Conservation (phyloP, 2,113 vertebrate species). For the Puntigrus tetrazona region DNA sequence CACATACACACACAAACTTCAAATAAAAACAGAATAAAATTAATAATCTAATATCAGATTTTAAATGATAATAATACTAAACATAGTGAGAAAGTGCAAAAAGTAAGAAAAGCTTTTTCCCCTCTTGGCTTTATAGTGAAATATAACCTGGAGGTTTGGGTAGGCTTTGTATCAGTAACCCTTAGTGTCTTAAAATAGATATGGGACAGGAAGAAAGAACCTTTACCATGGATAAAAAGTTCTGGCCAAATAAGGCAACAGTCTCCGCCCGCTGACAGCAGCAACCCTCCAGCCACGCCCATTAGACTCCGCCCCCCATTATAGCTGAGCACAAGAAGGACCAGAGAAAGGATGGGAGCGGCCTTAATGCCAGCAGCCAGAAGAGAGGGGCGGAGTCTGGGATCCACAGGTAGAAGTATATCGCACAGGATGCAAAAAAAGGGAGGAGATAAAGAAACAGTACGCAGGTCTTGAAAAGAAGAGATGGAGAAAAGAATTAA, state of each 20-base stretch:
- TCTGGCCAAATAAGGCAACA: constrained; percentile 81
- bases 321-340: constrained; percentile 70
- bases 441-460: constrained; percentile 74
- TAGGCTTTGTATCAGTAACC: not conserved
- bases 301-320: constrained; percentile 68
- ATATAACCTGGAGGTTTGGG: not conserved
- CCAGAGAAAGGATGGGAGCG: constrained; percentile 73
- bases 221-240: constrained; percentile 61
- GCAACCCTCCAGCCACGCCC: constrained; percentile 71
- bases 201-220: not conserved
- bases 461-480: constrained; percentile 65
- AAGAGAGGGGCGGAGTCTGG: constrained; percentile 67
- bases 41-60: not conserved
- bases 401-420: constrained; percentile 76
- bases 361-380: constrained; percentile 74
- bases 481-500: not conserved
- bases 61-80: not conserved
- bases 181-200: not conserved
- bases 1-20: not conserved
- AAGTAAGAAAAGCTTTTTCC: not conserved
- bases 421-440: constrained; percentile 68
- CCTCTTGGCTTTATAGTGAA: not conserved
- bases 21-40: not conserved
- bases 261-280: constrained; percentile 81
- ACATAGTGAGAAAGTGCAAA: not conserved